Conservation (phyloP, 2,797 vertebrate species). For the Takifugu rubripes region DNA sequence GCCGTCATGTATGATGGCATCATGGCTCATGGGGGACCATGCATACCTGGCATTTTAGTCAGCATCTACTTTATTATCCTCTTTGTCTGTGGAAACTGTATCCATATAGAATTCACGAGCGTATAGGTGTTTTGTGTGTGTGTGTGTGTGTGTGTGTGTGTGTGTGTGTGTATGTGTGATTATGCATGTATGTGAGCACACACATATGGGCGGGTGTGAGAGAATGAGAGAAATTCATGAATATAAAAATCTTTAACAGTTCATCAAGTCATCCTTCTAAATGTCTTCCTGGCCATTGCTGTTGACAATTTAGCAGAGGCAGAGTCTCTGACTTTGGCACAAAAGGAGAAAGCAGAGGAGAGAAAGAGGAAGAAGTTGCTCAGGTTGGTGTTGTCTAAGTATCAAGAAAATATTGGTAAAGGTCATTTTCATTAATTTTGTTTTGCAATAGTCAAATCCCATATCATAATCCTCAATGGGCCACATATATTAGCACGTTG, state of each 20-base stretch:
- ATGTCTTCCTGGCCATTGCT: conserved; percentile 91
- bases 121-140: background rate
- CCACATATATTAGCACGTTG: no score
- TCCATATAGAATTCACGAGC: conserved; percentile 63
- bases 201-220: background rate
- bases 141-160: conserved; percentile 6
- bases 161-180: background rate
- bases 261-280: conserved; percentile 85
- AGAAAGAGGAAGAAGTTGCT: conserved; percentile 85
- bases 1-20: conserved; percentile 92
- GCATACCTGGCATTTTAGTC: conserved; percentile 86
- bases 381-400: conserved; percentile 63
- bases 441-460: no score
- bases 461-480: no score
- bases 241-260: conserved; percentile 38
- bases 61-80: conserved; percentile 95
- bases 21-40: conserved; percentile 86
- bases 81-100: conserved; percentile 94
- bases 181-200: background rate
- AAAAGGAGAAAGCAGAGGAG: conserved; percentile 91
- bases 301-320: conserved; percentile 93
- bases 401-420: background rate
- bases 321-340: conserved; percentile 88
- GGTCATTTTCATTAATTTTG: no score
- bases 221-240: no score